These are phyloP conservation scores for Slavum lentiscoides DNA, from an alignment of 2,888 invertebrate genomes.

Conservation along the genomic window DNA sequence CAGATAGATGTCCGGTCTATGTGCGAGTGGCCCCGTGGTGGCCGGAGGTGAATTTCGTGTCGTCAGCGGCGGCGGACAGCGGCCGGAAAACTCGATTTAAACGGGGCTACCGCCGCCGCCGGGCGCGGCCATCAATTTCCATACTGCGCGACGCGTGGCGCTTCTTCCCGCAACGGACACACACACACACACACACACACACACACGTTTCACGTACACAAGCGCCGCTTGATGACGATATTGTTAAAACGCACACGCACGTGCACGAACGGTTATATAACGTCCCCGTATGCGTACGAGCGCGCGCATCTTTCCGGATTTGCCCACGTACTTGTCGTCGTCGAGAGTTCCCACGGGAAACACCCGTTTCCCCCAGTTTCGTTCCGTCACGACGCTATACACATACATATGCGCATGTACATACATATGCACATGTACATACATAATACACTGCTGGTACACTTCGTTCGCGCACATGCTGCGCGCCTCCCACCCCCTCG, in stretches of 20 bases:
- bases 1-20: no score
- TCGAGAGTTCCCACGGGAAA: background rate
- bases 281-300: background rate
- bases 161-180: background rate
- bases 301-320: background rate
- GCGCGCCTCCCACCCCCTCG: no score
- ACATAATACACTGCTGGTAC: background rate
- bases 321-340: constrained; percentile 9
- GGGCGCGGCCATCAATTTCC: constrained; percentile 21
- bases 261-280: background rate
- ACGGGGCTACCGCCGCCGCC: background rate
- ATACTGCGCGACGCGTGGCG: background rate
- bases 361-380: constrained; percentile 3
- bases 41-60: background rate
- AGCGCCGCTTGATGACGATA: background rate
- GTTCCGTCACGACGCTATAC: constrained; percentile 1
- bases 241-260: constrained; percentile 13
- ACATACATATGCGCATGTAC: background rate
- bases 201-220: background rate
- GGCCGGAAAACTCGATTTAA: no score
- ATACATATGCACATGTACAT: no score
- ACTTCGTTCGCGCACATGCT: no score
- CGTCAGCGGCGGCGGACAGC: no score
- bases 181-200: background rate
- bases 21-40: no score